These are phyloP conservation scores for Harpegnathos saltator DNA, from an alignment of 1,140 invertebrate genomes.

Conservation along the genomic window DNA sequence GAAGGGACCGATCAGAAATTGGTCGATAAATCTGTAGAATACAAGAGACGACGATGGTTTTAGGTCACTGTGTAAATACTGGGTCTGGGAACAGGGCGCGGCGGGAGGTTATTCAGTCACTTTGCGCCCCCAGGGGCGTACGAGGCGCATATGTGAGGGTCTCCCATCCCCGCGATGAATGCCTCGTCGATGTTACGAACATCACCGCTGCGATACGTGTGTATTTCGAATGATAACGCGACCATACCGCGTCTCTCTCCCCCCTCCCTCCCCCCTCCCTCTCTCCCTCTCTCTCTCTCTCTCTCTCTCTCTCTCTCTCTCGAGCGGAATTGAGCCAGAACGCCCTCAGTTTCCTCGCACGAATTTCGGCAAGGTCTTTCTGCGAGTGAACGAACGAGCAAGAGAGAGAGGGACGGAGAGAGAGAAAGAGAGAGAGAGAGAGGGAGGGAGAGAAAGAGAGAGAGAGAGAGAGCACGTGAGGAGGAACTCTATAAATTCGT, in stretches of 20 bases:
- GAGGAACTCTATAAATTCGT: not conserved
- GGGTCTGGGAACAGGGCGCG: conserved; percentile 44
- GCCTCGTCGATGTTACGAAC: conserved; percentile 10
- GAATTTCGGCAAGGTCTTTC: not conserved
- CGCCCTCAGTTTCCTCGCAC: not conserved
- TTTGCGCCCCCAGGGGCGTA: conserved; percentile 50
- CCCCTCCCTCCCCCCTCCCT: too few species aligned
- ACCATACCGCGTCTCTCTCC: too few species aligned
- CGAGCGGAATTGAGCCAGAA: not conserved
- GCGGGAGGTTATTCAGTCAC: conserved; percentile 55
- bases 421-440: too few species aligned
- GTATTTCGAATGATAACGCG: too few species aligned
- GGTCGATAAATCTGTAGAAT: conserved; percentile 12
- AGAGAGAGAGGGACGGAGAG: too few species aligned
- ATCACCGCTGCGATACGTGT: too few species aligned
- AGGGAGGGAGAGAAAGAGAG: too few species aligned
- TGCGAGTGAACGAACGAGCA: too few species aligned
- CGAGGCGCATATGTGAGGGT: conserved; percentile 21
- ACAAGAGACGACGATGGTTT: conserved; percentile 29
- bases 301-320: too few species aligned
- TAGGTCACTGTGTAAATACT: conserved; percentile 46
- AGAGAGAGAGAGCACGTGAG: not conserved
- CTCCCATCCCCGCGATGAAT: not conserved
- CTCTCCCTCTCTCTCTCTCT: too few species aligned
- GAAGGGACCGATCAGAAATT: not conserved